A percentile compares a stretch with the other conserved stretches of the same genome.
Evolutionary conservation across 2,113 vertebrate genomes (phyloP).

Genomic region (Meles meles): DNA sequence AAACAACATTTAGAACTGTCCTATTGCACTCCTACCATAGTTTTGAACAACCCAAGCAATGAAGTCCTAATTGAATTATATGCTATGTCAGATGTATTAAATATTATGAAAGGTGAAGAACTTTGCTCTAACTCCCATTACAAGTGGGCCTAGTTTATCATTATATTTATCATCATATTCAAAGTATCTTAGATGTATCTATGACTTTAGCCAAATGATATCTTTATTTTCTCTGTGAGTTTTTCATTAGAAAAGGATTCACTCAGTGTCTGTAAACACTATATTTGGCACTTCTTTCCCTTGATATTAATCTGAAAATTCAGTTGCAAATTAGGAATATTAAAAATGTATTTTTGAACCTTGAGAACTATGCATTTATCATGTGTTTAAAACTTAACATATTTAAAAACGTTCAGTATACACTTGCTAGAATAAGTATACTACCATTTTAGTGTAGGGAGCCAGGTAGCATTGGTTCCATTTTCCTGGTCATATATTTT

Average conservation of each 20-base stretch:
- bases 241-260: neutral
- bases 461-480: neutral
- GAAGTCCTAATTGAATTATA: neutral
- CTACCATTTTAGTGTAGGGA: neutral
- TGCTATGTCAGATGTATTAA: neutral
- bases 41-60: neutral
- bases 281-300: neutral
- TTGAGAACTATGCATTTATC: neutral
- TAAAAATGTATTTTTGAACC: neutral
- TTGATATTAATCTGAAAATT: neutral
- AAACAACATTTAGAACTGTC: neutral
- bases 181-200: neutral
- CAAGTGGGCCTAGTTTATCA: neutral
- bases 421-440: neutral
- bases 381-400: conserved; percentile 12
- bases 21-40: neutral
- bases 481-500: neutral
- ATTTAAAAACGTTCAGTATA: neutral
- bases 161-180: neutral
- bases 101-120: neutral
- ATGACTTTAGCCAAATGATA: neutral
- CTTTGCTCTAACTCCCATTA: neutral
- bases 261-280: neutral
- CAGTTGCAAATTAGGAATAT: neutral
- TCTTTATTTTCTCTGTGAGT: neutral